Base-by-base conservation (phyloP, 2,113 vertebrate genomes). In the Macquaria ambigua region DNA sequence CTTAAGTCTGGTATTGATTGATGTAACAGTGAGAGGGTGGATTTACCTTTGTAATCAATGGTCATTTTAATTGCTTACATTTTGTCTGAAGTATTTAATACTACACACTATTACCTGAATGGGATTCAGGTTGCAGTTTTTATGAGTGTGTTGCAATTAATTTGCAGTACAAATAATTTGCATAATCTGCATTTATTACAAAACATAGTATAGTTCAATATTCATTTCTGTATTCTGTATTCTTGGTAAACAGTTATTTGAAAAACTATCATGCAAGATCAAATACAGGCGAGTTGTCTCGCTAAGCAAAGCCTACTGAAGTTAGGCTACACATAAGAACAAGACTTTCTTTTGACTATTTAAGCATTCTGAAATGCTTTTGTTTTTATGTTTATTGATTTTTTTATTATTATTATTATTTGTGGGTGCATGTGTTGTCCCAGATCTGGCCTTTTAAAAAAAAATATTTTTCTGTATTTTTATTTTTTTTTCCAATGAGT, bases 221-320 rank as follows among this genome's bases (percentile, higher is more conserved):
- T 79, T 82, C 62, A 81, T 88, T 90, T 84, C 37, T 55, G 64
- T 50, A 79, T 43, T 89, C 39, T 53, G 63, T 46, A 75, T 76
- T 82, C 14, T 56, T 84, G 69, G 56, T 76, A 37, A 83, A 77
- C 66, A 68, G 31, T 88, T 68, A 48, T 83, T 79, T 61, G 77
- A 86, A 84, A 85, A 81, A 78, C 62, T 39, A 12, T 77, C 52
- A 15, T 81, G 34, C 87, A 79, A 86, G 46, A 58, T 76, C 48
- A 66, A 46, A 70, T 55, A 53, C 79, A 73, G 46, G 21, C 15
- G 28, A 56, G 18, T 41, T 82, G 25, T 64, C 31, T 82, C 41
- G 20, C 34, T 72, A 28, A 76, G 11, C 25, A 74, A 73, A 81
- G 79, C 66, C 66, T 84, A 8, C 28, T 25, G 7, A 82, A 41